Conservation (phyloP, 1,140 invertebrate species). For the Drosophila cardini region DNA sequence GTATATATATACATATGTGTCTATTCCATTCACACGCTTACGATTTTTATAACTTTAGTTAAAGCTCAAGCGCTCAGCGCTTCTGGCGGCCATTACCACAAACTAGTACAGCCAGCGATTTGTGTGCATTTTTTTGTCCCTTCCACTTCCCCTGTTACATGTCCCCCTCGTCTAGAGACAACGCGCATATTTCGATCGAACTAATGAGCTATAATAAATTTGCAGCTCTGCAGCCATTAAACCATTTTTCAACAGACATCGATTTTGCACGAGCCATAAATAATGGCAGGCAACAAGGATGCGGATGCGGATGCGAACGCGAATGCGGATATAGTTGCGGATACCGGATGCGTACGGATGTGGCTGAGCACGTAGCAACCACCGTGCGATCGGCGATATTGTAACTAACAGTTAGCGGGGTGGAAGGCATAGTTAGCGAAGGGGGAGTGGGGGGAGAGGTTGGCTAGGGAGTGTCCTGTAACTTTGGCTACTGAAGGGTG, state of each 20-base stretch:
- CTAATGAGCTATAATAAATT: conserved; percentile 78
- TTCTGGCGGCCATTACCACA: conserved; percentile 11
- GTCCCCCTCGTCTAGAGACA: neutral
- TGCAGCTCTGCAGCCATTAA: conserved; percentile 62
- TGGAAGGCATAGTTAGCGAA: neutral
- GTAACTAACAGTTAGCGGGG: conserved; percentile 39
- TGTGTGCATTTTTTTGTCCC: neutral
- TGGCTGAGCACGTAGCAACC: conserved; percentile 66
- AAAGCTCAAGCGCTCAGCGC: neutral
- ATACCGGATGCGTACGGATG: conserved; percentile 48
- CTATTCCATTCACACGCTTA: too few relatives aligned
- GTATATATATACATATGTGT: too few relatives aligned
- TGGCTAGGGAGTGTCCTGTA: conserved; percentile 53
- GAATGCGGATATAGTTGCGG: conserved; percentile 16
- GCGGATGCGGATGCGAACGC: neutral
- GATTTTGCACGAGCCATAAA: conserved; percentile 82
- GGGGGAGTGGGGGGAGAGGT: conserved; percentile 10
- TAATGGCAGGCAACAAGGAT: conserved; percentile 61
- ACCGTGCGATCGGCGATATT: conserved; percentile 58
- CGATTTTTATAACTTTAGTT: too few relatives aligned
- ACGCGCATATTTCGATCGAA: conserved; percentile 55
- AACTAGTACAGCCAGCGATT: conserved; percentile 9
- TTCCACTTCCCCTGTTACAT: neutral
- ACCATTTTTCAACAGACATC: conserved; percentile 76
- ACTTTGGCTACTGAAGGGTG: conserved; percentile 50